These are phyloP conservation scores for Cydia strobilella DNA, from an alignment of 1,140 invertebrate genomes.

Conservation along the genomic window DNA sequence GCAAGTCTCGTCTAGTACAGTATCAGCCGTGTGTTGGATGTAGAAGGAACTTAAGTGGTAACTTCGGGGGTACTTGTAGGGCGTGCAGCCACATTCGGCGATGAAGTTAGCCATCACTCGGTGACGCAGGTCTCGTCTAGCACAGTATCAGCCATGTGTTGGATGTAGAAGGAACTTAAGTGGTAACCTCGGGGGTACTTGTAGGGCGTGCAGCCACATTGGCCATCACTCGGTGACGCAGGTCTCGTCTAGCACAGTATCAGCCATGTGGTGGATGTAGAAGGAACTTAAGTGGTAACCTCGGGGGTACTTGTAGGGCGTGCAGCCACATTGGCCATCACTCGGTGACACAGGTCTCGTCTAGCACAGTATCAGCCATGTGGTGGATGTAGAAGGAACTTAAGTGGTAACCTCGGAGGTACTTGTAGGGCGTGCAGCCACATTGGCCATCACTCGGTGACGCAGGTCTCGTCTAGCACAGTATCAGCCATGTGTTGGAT, in stretches of 20 bases:
- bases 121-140: no score
- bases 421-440: conserved; percentile 66
- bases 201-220: conserved; percentile 65
- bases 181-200: conserved; percentile 63
- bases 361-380: no score
- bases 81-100: conserved; percentile 57
- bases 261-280: no score
- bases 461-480: no score
- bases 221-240: conserved; percentile 43
- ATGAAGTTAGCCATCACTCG: conserved; percentile 52
- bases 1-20: no score
- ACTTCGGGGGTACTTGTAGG: conserved; percentile 68
- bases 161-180: neutral
- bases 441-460: conserved; percentile 52
- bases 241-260: no score
- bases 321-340: conserved; percentile 62
- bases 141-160: no score
- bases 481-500: no score
- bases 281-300: conserved; percentile 42
- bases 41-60: conserved; percentile 15
- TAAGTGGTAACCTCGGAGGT: conserved; percentile 54
- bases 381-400: neutral
- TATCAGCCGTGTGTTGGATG: no score
- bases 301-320: conserved; percentile 67
- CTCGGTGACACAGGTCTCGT: no score